phyloP scores from a whole-genome alignment of 2,113 vertebrate genomes.

The Athene noctua region DNA sequence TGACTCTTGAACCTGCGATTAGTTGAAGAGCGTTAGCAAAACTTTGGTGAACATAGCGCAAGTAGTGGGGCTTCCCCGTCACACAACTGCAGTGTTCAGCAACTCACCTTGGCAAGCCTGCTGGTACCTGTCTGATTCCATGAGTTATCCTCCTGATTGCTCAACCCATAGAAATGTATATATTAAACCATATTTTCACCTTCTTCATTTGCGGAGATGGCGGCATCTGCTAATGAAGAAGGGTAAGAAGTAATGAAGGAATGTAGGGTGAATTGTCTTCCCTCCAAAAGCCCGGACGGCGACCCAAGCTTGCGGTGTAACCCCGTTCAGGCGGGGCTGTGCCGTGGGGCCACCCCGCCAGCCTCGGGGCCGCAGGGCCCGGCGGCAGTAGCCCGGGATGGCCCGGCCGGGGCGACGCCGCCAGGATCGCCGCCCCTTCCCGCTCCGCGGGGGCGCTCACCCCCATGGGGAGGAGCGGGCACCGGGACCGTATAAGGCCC shows the following conservation, averaged over 20 bases:
- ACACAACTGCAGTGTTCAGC: background rate
- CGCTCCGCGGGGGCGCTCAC: background rate
- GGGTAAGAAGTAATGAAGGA: background rate
- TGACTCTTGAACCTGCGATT: background rate
- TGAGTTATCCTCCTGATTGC: background rate
- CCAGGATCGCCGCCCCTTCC: background rate
- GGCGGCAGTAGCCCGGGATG: background rate
- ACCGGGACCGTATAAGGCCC: background rate
- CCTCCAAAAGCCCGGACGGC: background rate
- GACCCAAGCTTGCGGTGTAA: background rate
- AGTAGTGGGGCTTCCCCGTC: background rate
- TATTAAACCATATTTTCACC: background rate
- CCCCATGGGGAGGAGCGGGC: conserved; percentile 40
- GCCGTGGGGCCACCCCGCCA: background rate
- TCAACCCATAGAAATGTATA: background rate
- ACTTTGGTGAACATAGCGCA: background rate
- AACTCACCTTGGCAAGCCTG: background rate
- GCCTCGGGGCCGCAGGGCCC: background rate
- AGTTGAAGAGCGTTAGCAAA: background rate
- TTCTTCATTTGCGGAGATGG: background rate
- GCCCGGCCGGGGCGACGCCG: background rate
- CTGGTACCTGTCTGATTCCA: background rate
- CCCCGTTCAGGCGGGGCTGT: background rate
- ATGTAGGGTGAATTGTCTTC: background rate
- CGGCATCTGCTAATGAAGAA: background rate